phyloP scores from a whole-genome alignment of 92 coral and sea anemone species.

The Actinernus sp. region DNA sequence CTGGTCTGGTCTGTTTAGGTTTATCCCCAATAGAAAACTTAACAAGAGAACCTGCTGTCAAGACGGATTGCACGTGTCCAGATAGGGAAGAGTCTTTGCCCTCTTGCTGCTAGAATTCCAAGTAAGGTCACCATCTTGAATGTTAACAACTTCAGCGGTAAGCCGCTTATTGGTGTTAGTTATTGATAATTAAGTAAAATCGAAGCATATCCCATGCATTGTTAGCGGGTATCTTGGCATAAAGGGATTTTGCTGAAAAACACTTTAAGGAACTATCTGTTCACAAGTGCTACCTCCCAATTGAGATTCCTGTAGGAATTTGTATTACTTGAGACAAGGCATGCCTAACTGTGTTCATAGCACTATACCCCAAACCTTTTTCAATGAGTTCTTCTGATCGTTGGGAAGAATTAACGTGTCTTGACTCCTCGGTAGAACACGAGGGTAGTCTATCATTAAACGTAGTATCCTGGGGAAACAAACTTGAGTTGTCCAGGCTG shows the following conservation, averaged over 20 bases:
- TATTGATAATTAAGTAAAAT: slow-evolving; percentile 13
- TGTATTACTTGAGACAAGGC: slow-evolving; percentile 53
- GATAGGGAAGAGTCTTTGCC: slow-evolving; percentile 34
- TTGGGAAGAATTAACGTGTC: slow-evolving; percentile 32
- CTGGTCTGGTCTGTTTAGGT: slow-evolving; percentile 57
- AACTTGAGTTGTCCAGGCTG: slow-evolving; percentile 44
- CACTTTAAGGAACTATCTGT: slow-evolving; percentile 40
- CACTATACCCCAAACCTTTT: slow-evolving; percentile 51
- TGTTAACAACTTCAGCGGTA: slow-evolving; percentile 26
- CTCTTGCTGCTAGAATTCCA: slow-evolving; percentile 31
- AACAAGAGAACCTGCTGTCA: neutral
- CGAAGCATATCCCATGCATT: no score
- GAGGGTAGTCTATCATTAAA: slow-evolving; percentile 31
- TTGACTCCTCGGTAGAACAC: slow-evolving; percentile 15
- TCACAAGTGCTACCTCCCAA: slow-evolving; percentile 33
- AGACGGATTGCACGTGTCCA: slow-evolving; percentile 32
- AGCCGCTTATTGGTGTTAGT: slow-evolving; percentile 10
- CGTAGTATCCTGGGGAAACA: neutral
- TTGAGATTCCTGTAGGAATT: slow-evolving; percentile 33
- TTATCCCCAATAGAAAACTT: slow-evolving; percentile 44
- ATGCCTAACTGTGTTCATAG: slow-evolving; percentile 53
- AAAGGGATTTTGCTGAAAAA: slow-evolving; percentile 49
- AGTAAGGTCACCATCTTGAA: slow-evolving; percentile 24
- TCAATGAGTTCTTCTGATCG: slow-evolving; percentile 17
- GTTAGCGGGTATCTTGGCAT: slow-evolving; percentile 47